These are phyloP conservation scores for Potamarius usumacintae DNA, from an alignment of 2,113 vertebrate genomes.

Conservation along the genomic window DNA sequence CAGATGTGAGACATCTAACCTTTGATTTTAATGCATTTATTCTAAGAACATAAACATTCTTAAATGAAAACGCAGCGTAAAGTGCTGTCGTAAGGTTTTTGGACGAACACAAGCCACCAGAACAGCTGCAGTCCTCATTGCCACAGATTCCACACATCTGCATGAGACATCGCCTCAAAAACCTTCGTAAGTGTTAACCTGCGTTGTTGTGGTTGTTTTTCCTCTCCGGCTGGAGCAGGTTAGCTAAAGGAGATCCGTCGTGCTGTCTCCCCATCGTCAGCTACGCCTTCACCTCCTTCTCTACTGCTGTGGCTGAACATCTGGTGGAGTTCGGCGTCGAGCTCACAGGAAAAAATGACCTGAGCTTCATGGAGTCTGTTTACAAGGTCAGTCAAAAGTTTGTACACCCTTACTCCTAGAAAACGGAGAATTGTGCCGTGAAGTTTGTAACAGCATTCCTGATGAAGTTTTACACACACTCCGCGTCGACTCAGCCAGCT, in stretches of 20 bases:
- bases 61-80: background rate
- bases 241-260: slow-evolving; percentile 85
- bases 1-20: background rate
- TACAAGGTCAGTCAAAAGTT: slow-evolving; percentile 83
- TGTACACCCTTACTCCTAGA: background rate
- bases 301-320: slow-evolving; percentile 81
- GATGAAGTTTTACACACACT: background rate
- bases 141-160: background rate
- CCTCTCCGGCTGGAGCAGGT: slow-evolving; percentile 66
- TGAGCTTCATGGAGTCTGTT: slow-evolving; percentile 84
- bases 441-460: too few species aligned
- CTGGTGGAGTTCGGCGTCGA: slow-evolving; percentile 79
- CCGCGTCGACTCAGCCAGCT: background rate
- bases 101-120: background rate
- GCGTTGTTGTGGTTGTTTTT: slow-evolving; percentile 28
- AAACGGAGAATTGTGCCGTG: too few species aligned
- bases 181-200: background rate
- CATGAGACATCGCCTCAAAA: too few species aligned
- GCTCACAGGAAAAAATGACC: slow-evolving; percentile 86
- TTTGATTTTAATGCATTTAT: background rate
- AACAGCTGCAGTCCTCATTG: background rate
- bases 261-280: slow-evolving; percentile 86
- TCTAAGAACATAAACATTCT: background rate
- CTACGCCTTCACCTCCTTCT: slow-evolving; percentile 86
- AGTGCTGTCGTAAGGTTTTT: background rate